A percentile compares a stretch with the other conserved stretches of the same genome.
Conservation (phyloP, 1,140 invertebrate genomes). For the Dreissena polymorpha region DNA sequence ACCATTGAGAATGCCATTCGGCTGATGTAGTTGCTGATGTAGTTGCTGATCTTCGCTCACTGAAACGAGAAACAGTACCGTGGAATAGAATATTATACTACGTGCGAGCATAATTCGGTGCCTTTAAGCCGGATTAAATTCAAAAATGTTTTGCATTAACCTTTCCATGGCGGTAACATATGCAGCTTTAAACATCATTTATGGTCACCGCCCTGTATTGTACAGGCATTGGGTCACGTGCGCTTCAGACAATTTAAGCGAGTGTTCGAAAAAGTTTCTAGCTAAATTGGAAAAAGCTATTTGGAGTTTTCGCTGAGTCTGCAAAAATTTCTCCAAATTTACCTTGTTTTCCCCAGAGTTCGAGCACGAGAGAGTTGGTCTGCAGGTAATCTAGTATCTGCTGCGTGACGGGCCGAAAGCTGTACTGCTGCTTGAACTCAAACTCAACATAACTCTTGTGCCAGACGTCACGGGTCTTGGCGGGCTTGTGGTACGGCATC, state of each 20-base stretch:
- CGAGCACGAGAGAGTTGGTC: slow-evolving; percentile 63
- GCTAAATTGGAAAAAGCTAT: too few relatives aligned
- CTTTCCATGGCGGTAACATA: too few relatives aligned
- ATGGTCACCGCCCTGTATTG: too few relatives aligned
- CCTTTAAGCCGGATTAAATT: too few relatives aligned
- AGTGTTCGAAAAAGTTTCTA: too few relatives aligned
- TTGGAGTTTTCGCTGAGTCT: too few relatives aligned
- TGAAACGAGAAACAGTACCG: slow-evolving; percentile 17
- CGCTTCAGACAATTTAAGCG: too few relatives aligned
- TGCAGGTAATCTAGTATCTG: slow-evolving; percentile 62
- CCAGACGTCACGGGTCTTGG: slow-evolving; percentile 58
- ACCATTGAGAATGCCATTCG: not conserved
- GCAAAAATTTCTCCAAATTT: not conserved
- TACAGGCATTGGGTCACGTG: too few relatives aligned
- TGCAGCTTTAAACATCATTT: too few relatives aligned
- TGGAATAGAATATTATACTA: too few relatives aligned
- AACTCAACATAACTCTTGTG: slow-evolving; percentile 60
- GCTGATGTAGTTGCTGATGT: slow-evolving; percentile 31
- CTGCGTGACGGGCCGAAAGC: slow-evolving; percentile 55
- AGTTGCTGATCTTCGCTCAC: slow-evolving; percentile 55
- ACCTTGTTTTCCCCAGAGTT: slow-evolving; percentile 72
- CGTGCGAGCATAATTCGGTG: too few relatives aligned
- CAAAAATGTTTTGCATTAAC: too few relatives aligned
- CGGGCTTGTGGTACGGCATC: slow-evolving; percentile 50
- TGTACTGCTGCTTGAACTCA: slow-evolving; percentile 57